These are phyloP conservation scores for Herpailurus yagouaroundi DNA, from an alignment of 2,113 vertebrate species.

Conservation along the genomic window DNA sequence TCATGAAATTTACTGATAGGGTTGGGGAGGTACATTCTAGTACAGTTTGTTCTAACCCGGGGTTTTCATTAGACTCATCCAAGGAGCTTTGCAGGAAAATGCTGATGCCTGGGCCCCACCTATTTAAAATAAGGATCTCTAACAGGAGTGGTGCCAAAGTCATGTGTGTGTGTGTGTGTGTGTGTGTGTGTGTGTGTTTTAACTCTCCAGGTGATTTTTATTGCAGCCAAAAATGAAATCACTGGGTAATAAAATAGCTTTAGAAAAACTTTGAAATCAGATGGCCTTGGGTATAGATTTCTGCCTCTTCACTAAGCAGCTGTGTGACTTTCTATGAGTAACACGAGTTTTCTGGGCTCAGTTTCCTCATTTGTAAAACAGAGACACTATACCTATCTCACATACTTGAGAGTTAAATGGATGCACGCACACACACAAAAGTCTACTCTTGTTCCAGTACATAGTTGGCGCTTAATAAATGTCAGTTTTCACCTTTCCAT, in stretches of 20 bases:
- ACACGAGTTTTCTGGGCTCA: not conserved
- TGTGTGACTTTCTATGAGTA: not conserved
- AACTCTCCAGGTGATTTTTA: slow-evolving; percentile 38
- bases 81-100: slow-evolving; percentile 60
- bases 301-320: not conserved
- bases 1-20: slow-evolving; percentile 56
- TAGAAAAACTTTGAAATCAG: slow-evolving; percentile 14
- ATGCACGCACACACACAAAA: not conserved
- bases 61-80: slow-evolving; percentile 45
- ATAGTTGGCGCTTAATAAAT: slow-evolving; percentile 17
- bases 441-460: not conserved
- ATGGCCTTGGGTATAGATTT: not conserved
- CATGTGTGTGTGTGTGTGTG: not conserved
- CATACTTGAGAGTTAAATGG: slow-evolving; percentile 52
- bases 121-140: slow-evolving; percentile 42
- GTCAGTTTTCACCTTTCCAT: not conserved
- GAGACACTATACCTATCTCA: not conserved
- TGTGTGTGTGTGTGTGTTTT: not conserved
- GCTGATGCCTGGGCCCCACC: not conserved
- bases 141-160: not conserved
- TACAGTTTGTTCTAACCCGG: slow-evolving; percentile 33
- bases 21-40: slow-evolving; percentile 20
- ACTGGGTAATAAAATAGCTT: slow-evolving; percentile 39
- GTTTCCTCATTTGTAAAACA: slow-evolving; percentile 29
- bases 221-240: not conserved